phyloP scores from a whole-genome alignment of 2,888 invertebrate genomes.

The Cephus nigrinus region DNA sequence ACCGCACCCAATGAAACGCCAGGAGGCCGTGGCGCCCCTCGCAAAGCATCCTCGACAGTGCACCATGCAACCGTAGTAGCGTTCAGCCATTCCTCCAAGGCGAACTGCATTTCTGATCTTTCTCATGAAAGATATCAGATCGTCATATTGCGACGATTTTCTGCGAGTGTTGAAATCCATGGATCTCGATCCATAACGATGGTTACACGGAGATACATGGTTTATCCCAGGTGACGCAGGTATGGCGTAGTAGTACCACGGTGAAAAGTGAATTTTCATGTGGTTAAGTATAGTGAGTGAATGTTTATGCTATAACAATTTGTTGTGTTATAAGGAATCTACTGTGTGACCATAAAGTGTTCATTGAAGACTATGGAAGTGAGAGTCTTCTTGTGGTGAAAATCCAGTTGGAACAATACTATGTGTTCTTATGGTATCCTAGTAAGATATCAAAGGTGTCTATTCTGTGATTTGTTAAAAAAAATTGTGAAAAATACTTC shows the following conservation, averaged over 20 bases:
- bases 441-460: not conserved
- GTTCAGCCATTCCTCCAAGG: not conserved
- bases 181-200: not conserved
- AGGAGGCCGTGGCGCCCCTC: slow-evolving; percentile 37
- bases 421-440: not conserved
- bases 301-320: not conserved
- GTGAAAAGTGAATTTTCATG: not conserved
- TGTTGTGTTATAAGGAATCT: not conserved
- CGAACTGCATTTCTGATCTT: not conserved
- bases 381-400: not conserved
- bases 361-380: not conserved
- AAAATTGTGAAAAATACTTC: not conserved
- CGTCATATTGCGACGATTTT: not conserved
- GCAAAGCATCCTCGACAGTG: slow-evolving; percentile 6
- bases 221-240: not conserved
- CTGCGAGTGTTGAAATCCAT: not conserved
- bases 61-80: slow-evolving; percentile 1
- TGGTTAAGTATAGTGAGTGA: not conserved
- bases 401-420: not conserved
- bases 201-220: not conserved
- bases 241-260: not conserved
- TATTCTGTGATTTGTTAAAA: not conserved
- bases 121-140: not conserved
- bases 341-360: not conserved
- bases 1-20: slow-evolving; percentile 62